Evolutionary conservation across 1,140 invertebrate genomes (phyloP).

Genomic region (Leptopilina boulardi): DNA sequence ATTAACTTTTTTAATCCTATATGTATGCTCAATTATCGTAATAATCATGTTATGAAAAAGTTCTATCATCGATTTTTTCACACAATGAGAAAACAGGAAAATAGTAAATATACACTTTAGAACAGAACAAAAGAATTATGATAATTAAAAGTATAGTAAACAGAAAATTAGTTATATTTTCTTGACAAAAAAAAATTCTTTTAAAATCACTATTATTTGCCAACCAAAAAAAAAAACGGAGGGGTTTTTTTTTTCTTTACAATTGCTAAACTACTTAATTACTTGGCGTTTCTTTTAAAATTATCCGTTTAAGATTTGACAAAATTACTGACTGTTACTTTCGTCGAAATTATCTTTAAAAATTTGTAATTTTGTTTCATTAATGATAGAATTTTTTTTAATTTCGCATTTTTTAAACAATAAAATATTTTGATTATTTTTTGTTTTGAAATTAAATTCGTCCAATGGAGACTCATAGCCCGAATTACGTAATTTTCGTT

Average conservation of each 20-base stretch:
- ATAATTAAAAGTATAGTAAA: not conserved
- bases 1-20: not conserved
- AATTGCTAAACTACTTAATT: not conserved
- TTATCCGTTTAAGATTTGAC: too few relatives aligned
- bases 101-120: not conserved
- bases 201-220: too few relatives aligned
- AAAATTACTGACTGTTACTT: too few relatives aligned
- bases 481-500: slow-evolving; percentile 58
- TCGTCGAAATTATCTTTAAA: too few relatives aligned
- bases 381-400: too few relatives aligned
- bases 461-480: slow-evolving; percentile 44
- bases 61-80: not conserved
- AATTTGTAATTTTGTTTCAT: too few relatives aligned
- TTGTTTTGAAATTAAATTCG: not conserved
- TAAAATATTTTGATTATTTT: not conserved
- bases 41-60: not conserved
- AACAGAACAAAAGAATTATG: not conserved
- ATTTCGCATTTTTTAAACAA: too few relatives aligned
- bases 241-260: not conserved
- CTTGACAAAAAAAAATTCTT: not conserved
- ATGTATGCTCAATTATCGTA: not conserved
- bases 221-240: not conserved
- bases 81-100: not conserved
- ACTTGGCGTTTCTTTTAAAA: not conserved
- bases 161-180: not conserved